Conservation (phyloP, 2,888 invertebrate genomes). For the Platycheirus albimanus region DNA sequence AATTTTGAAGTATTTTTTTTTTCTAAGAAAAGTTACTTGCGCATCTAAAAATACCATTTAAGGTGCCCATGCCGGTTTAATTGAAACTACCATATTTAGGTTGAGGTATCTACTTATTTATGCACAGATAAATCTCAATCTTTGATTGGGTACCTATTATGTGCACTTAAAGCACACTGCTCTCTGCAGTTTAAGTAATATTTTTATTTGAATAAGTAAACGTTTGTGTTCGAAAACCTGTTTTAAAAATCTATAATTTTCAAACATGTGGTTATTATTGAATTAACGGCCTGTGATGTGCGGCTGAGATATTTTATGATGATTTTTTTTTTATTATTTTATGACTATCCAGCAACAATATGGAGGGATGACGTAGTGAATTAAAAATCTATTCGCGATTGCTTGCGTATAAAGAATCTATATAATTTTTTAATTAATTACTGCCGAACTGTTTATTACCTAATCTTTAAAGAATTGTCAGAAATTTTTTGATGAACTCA, state of each 20-base stretch:
- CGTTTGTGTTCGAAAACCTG: no score
- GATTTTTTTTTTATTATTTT: background rate
- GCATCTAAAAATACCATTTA: conserved; percentile 60
- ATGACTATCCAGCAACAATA: no score
- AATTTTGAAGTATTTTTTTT: conserved; percentile 6
- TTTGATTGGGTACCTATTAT: no score
- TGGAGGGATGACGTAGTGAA: background rate
- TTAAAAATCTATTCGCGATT: no score
- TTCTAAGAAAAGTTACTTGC: conserved; percentile 41
- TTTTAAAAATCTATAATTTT: conserved; percentile 30
- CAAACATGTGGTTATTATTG: background rate
- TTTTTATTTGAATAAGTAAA: no score
- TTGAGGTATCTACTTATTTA: conserved; percentile 31
- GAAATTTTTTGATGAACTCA: no score
- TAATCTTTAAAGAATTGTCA: no score
- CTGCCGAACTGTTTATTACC: no score
- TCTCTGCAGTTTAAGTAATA: no score
- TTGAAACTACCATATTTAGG: conserved; percentile 12
- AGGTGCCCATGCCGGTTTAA: conserved; percentile 8
- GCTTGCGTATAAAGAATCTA: no score
- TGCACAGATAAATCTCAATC: conserved; percentile 40
- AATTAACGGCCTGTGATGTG: background rate
- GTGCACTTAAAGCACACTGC: background rate
- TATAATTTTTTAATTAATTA: no score
- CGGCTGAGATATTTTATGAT: background rate